A percentile compares a stretch with the other conserved stretches of the same genome.
phyloP scores from a whole-genome alignment of 2,888 invertebrate genomes.

The Papilio elwesi region DNA sequence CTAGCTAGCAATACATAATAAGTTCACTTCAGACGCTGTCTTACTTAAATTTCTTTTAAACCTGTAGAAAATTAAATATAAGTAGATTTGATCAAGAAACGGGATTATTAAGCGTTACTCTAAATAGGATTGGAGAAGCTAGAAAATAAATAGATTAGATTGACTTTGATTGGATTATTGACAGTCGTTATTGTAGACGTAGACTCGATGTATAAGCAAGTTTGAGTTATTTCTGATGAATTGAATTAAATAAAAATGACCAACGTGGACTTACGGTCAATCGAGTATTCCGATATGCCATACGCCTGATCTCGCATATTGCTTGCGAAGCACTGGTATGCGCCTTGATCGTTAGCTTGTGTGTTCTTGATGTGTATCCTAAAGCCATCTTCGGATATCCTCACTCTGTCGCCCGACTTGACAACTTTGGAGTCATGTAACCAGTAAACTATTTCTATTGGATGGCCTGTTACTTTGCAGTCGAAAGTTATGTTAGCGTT shows the following conservation, averaged over 20 bases:
- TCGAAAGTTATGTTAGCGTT: constrained; percentile 93
- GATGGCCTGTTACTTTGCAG: constrained; percentile 94
- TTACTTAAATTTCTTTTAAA: too few species aligned
- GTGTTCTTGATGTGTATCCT: constrained; percentile 86
- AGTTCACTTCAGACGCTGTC: too few species aligned
- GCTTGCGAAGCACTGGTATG: constrained; percentile 95
- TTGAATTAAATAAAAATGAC: neutral
- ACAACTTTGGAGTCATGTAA: constrained; percentile 89
- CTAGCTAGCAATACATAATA: too few species aligned
- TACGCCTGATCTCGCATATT: constrained; percentile 94
- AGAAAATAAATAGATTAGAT: too few species aligned
- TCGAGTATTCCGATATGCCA: constrained; percentile 90
- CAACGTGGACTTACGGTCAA: constrained; percentile 87
- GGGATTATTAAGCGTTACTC: too few species aligned
- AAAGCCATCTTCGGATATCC: constrained; percentile 78
- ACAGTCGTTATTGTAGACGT: too few species aligned
- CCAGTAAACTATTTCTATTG: constrained; percentile 92
- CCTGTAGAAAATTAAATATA: too few species aligned
- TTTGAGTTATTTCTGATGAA: neutral
- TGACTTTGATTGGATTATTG: too few species aligned
- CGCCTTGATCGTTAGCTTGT: constrained; percentile 92
- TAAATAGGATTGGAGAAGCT: too few species aligned
- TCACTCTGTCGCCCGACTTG: constrained; percentile 83
- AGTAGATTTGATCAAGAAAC: too few species aligned
- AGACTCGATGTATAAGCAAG: too few species aligned